These are phyloP conservation scores for Copsychus sechellarum DNA, from an alignment of 2,113 vertebrate species.

Conservation along the genomic window DNA sequence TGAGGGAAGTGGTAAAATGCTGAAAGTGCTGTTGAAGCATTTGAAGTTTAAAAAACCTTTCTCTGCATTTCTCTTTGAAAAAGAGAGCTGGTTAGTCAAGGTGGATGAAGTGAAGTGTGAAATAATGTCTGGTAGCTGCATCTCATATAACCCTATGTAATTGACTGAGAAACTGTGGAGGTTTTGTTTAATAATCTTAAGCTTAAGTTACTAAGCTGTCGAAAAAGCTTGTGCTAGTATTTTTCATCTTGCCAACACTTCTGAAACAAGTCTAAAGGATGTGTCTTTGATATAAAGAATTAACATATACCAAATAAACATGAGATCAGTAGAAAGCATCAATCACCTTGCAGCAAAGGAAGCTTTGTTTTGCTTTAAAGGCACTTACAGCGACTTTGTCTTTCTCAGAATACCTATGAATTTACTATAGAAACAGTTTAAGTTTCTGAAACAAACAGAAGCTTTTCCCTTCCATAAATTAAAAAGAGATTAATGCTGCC, in stretches of 20 bases:
- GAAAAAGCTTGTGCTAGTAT: neutral
- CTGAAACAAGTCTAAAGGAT: neutral
- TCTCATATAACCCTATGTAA: neutral
- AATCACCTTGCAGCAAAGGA: neutral
- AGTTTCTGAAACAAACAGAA: slow-evolving; percentile 1
- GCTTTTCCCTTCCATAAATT: neutral
- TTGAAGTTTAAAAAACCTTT: neutral
- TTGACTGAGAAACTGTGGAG: neutral
- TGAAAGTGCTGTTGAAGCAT: neutral
- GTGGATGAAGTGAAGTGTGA: neutral
- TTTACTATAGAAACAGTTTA: slow-evolving; percentile 24
- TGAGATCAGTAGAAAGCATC: neutral
- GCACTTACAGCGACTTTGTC: neutral
- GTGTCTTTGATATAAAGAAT: neutral
- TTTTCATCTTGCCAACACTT: neutral
- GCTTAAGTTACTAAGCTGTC: neutral
- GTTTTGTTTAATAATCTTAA: neutral
- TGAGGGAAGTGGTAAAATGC: neutral
- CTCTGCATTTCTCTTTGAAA: neutral
- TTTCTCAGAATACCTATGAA: slow-evolving; percentile 21
- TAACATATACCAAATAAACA: neutral
- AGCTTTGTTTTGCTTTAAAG: slow-evolving; percentile 2
- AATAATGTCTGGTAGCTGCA: neutral
- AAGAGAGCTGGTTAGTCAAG: neutral
- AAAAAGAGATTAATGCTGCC: neutral